Evolutionary conservation across 2,888 invertebrate species (phyloP).

Genomic region (Drosophila neotestacea): DNA sequence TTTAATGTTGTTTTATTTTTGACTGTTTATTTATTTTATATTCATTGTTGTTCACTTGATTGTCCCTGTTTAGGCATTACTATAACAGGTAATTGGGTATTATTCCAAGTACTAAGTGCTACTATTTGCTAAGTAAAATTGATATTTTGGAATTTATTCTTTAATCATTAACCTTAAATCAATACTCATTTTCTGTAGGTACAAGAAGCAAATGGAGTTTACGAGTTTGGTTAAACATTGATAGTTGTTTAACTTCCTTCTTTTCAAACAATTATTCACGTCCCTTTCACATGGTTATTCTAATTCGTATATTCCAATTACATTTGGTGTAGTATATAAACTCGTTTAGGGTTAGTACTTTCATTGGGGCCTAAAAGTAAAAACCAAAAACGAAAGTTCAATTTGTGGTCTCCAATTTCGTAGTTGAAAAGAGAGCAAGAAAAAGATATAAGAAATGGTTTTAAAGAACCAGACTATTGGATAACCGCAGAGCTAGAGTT

Average conservation of each 20-base stretch:
- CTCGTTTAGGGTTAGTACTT: slow-evolving; percentile 59
- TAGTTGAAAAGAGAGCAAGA: slow-evolving; percentile 10
- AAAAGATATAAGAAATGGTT: slow-evolving; percentile 33
- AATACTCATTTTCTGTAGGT: neutral
- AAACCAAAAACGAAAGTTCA: slow-evolving; percentile 75
- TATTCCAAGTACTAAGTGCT: too few species aligned
- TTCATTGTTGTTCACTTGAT: too few species aligned
- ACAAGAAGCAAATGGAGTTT: slow-evolving; percentile 16
- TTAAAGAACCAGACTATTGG: slow-evolving; percentile 31
- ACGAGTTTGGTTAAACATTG: slow-evolving; percentile 29
- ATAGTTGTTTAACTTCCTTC: slow-evolving; percentile 34
- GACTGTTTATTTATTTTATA: too few species aligned
- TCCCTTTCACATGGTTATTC: slow-evolving; percentile 45
- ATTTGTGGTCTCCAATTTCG: slow-evolving; percentile 48
- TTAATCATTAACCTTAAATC: neutral
- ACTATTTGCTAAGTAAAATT: neutral
- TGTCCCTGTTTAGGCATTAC: too few species aligned
- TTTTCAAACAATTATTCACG: slow-evolving; percentile 35
- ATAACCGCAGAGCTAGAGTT: slow-evolving; percentile 30
- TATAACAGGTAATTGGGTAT: too few species aligned
- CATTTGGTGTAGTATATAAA: slow-evolving; percentile 26
- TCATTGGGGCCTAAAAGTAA: slow-evolving; percentile 69
- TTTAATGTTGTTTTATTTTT: too few species aligned
- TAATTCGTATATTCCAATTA: slow-evolving; percentile 51
- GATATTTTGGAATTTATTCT: too few species aligned